Evolutionary conservation across 1,140 invertebrate species (phyloP).

Genomic region (Drosophila auraria): DNA sequence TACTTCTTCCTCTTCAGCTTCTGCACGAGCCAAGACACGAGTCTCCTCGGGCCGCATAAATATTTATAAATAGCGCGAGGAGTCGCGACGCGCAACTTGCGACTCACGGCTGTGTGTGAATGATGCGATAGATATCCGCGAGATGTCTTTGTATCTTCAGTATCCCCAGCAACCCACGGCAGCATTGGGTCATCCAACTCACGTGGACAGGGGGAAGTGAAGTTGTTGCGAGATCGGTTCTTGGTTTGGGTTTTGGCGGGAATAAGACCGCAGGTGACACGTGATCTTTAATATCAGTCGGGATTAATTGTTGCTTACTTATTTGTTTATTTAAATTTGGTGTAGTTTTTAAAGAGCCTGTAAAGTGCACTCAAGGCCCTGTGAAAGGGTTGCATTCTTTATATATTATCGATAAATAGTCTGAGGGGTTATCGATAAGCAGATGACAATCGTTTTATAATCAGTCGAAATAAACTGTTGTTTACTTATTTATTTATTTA

Average conservation of each 20-base stretch:
- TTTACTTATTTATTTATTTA: not conserved
- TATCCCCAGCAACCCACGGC: slow-evolving; percentile 1
- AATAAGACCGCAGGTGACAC: not conserved
- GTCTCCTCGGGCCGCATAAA: slow-evolving; percentile 62
- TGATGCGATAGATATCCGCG: slow-evolving; percentile 58
- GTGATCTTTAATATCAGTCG: too few relatives aligned
- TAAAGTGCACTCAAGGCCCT: too few relatives aligned
- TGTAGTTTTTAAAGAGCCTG: not conserved
- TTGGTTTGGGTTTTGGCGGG: not conserved
- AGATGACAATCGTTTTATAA: not conserved
- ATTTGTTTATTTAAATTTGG: not conserved
- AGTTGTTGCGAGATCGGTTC: slow-evolving; percentile 14
- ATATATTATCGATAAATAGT: too few relatives aligned
- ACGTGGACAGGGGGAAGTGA: too few relatives aligned
- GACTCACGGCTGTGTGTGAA: slow-evolving; percentile 50
- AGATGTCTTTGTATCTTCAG: slow-evolving; percentile 29
- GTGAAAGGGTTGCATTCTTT: too few relatives aligned
- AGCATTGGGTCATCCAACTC: slow-evolving; percentile 20
- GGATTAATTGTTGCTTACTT: not conserved
- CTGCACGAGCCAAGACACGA: slow-evolving; percentile 21
- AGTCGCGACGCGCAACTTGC: slow-evolving; percentile 36
- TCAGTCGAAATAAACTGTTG: too few relatives aligned
- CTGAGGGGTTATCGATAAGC: too few relatives aligned
- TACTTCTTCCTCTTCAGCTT: slow-evolving; percentile 1
- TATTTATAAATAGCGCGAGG: slow-evolving; percentile 73